Percentiles rank a stretch among this genome's conserved stretches.
Evolutionary conservation across 2,888 invertebrate genomes (phyloP).

Genomic region (Epinotia nisella): DNA sequence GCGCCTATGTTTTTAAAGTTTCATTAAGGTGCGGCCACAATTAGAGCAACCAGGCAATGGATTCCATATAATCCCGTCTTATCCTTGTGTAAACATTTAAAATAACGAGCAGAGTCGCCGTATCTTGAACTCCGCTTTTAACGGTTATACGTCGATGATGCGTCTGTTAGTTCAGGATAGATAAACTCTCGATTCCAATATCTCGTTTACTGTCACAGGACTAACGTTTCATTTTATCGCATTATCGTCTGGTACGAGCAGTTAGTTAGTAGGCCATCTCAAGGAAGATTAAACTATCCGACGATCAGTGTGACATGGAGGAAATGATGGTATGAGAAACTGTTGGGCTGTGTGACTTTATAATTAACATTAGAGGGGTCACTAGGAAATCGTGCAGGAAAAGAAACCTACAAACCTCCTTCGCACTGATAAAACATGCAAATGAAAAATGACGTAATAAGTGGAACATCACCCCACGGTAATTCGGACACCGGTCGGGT

Average conservation of each 20-base stretch:
- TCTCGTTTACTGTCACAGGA: constrained; percentile 30
- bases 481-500: constrained; percentile 47
- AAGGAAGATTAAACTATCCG: constrained; percentile 8
- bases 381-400: constrained; percentile 37
- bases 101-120: constrained; percentile 28
- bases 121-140: constrained; percentile 33
- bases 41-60: constrained; percentile 23
- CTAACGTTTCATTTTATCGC: constrained; percentile 28
- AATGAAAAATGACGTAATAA: constrained; percentile 49
- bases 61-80: constrained; percentile 23
- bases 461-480: constrained; percentile 55
- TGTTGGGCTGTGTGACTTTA: background rate
- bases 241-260: constrained; percentile 21
- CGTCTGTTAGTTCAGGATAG: constrained; percentile 31
- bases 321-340: constrained; percentile 1
- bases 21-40: constrained; percentile 11
- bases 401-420: constrained; percentile 33
- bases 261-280: constrained; percentile 23
- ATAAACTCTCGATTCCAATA: constrained; percentile 31
- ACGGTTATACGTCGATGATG: constrained; percentile 30
- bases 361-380: constrained; percentile 16
- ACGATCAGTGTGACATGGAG: background rate
- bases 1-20: constrained; percentile 2
- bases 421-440: constrained; percentile 43
- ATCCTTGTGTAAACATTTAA: constrained; percentile 35